phyloP scores from a whole-genome alignment of 2,888 invertebrate genomes.

The Sceliomorpha sp. region DNA sequence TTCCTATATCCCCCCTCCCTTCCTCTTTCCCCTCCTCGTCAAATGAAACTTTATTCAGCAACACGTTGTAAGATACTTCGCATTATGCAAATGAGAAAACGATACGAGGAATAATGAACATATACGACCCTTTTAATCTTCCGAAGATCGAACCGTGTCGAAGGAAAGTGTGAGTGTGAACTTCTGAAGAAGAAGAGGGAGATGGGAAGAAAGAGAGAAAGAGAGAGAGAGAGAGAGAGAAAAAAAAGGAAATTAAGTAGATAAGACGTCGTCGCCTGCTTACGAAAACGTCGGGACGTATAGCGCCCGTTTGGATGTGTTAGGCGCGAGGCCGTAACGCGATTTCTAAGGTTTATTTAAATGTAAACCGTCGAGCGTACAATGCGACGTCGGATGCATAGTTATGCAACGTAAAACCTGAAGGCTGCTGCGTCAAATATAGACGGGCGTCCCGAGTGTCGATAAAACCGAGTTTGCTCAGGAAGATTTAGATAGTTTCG shows the following conservation, averaged over 20 bases:
- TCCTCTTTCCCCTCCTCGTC: too few species aligned
- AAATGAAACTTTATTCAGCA: slow-evolving; percentile 6
- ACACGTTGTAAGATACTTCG: not conserved
- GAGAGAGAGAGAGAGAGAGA: too few species aligned
- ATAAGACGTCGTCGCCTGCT: too few species aligned
- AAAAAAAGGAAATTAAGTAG: too few species aligned
- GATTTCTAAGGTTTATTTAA: slow-evolving; percentile 24
- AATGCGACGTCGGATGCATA: not conserved
- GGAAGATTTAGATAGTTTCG: slow-evolving; percentile 6
- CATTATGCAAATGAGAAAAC: slow-evolving; percentile 1
- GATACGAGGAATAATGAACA: slow-evolving; percentile 1
- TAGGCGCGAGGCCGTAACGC: not conserved
- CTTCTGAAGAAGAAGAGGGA: too few species aligned
- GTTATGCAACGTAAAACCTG: not conserved
- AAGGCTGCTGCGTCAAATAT: not conserved
- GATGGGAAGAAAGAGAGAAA: too few species aligned
- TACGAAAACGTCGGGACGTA: too few species aligned
- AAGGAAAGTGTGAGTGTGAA: too few species aligned
- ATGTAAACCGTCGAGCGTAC: slow-evolving; percentile 2
- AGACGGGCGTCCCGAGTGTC: slow-evolving; percentile 3
- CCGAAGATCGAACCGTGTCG: too few species aligned
- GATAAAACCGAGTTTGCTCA: slow-evolving; percentile 13
- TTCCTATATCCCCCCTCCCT: too few species aligned
- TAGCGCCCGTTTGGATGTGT: too few species aligned
- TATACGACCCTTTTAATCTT: slow-evolving; percentile 4